Evolutionary conservation across 2,113 vertebrate species (phyloP).

Genomic region (Paracanthobrama guichenoti): DNA sequence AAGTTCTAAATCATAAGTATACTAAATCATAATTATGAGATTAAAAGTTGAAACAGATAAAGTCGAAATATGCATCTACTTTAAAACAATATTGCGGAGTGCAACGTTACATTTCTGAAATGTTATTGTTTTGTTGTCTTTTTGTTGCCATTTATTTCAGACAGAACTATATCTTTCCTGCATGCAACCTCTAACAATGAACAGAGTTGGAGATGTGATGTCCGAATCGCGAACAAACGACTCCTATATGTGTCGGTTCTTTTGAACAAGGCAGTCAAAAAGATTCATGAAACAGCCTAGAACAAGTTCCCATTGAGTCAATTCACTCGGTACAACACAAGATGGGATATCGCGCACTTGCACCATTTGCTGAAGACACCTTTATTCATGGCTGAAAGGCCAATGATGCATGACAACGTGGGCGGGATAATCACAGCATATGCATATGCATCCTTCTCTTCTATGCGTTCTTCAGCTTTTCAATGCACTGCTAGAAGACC

Average conservation of each 20-base stretch:
- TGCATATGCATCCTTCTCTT: too few species aligned
- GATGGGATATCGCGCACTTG: too few species aligned
- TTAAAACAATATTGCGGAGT: background rate
- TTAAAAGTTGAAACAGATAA: too few species aligned
- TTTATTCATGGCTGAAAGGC: background rate
- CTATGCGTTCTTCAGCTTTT: too few species aligned
- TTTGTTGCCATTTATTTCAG: background rate
- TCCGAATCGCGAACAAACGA: background rate
- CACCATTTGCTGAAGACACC: background rate
- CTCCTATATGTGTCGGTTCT: background rate
- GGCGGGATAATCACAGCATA: too few species aligned
- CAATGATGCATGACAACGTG: background rate
- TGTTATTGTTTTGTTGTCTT: background rate
- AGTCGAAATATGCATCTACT: background rate
- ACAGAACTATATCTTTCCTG: background rate
- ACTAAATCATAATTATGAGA: too few species aligned
- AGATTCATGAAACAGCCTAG: background rate
- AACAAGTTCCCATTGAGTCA: too few species aligned
- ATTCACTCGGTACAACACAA: background rate
- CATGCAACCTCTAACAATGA: background rate
- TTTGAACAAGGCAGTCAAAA: background rate
- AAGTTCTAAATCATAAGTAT: too few species aligned
- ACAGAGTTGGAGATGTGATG: background rate
- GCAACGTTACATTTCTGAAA: background rate
- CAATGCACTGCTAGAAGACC: too few species aligned